phyloP scores from a whole-genome alignment of 2,113 vertebrate species.

The Epinephelus cyanopodus region DNA sequence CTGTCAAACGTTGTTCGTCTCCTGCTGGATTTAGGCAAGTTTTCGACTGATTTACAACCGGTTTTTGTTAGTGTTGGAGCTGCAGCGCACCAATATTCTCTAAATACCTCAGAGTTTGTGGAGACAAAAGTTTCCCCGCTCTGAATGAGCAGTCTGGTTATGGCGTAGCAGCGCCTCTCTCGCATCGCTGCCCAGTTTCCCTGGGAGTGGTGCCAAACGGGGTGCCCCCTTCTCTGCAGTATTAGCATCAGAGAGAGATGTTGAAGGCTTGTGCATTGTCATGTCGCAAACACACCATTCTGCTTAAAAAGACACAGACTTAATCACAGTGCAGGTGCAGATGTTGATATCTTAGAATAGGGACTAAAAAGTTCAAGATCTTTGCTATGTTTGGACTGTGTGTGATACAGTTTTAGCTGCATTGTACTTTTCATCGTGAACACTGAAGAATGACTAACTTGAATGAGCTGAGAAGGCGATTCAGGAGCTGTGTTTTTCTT shows the following conservation, averaged over 20 bases:
- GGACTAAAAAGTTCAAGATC: not conserved
- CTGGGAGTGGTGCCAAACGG: constrained; percentile 54
- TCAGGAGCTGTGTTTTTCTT: constrained; percentile 61
- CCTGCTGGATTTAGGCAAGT: constrained; percentile 8
- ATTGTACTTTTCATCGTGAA: constrained; percentile 4
- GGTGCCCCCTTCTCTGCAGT: constrained; percentile 51
- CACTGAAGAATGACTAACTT: constrained; percentile 2
- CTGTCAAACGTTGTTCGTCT: constrained; percentile 34
- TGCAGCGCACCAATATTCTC: constrained; percentile 25
- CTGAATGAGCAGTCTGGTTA: constrained; percentile 50
- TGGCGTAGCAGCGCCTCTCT: constrained; percentile 30
- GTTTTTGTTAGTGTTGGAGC: constrained; percentile 38
- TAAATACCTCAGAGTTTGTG: constrained; percentile 30
- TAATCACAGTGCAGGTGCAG: not conserved
- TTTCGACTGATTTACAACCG: constrained; percentile 38
- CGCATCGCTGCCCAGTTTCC: constrained; percentile 46
- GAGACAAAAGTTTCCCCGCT: constrained; percentile 57
- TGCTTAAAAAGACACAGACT: constrained; percentile 1
- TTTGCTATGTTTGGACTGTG: not conserved
- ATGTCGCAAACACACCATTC: constrained; percentile 1
- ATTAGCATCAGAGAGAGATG: constrained; percentile 35
- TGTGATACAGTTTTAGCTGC: not conserved
- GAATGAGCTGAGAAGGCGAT: constrained; percentile 12
- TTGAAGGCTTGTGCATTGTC: constrained; percentile 13
- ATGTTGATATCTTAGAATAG: constrained; percentile 2